Percentiles rank a stretch among this genome's conserved stretches.
phyloP scores from a whole-genome alignment of 2,797 vertebrate species.

The Eulemur albifrons region DNA sequence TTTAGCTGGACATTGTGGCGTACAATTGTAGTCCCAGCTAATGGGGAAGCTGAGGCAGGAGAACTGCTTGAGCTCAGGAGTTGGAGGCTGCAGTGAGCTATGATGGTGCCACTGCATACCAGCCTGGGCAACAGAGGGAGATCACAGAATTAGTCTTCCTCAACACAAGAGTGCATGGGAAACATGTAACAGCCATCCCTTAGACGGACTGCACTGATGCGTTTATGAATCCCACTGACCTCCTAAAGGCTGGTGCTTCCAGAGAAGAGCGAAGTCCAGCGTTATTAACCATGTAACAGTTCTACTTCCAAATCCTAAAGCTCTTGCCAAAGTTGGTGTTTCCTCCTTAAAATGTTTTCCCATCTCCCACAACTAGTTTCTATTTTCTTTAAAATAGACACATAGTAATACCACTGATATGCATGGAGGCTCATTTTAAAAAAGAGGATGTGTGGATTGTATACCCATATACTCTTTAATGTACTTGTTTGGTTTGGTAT shows the following conservation, averaged over 20 bases:
- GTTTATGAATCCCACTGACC: background rate
- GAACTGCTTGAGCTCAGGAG: no score
- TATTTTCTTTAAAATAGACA: constrained; percentile 1
- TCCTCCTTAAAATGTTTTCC: background rate
- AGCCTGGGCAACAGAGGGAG: no score
- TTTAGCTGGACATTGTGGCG: no score
- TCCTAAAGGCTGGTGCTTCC: background rate
- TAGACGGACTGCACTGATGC: no score
- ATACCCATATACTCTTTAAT: no score
- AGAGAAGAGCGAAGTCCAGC: background rate
- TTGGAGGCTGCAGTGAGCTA: no score
- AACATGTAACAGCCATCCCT: background rate
- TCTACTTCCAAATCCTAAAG: background rate
- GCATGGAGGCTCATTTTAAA: background rate
- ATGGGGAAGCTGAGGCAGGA: no score
- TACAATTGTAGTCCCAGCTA: no score
- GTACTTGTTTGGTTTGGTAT: no score
- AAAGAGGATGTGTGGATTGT: no score
- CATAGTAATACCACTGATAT: background rate
- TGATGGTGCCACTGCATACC: no score
- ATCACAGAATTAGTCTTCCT: background rate
- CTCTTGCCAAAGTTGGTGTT: background rate
- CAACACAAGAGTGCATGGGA: background rate
- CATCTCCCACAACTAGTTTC: background rate
- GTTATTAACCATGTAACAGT: background rate